Conservation (phyloP, 2,113 vertebrate species). For the Cyanocitta stelleri region DNA sequence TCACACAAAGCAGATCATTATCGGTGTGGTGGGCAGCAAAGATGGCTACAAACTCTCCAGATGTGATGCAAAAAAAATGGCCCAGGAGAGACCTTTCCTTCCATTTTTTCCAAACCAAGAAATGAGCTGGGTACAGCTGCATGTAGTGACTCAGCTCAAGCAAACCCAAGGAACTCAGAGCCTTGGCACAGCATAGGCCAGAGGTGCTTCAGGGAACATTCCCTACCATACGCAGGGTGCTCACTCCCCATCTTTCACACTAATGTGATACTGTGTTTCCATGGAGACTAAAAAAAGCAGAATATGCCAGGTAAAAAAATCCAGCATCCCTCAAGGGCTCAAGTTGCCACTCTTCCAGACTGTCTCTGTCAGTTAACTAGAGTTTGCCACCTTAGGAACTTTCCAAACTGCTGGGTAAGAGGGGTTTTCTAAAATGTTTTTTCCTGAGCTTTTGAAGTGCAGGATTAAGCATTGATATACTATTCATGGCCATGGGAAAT, state of each 20-base stretch:
- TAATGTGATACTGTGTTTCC: neutral
- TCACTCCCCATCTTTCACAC: neutral
- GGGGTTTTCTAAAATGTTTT: neutral
- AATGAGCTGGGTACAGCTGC: neutral
- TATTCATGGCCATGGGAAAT: neutral
- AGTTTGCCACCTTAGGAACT: neutral
- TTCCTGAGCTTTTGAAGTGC: neutral
- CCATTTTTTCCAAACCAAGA: neutral
- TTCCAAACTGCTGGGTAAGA: neutral
- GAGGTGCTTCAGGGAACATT: neutral
- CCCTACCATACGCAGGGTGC: fast-evolving
- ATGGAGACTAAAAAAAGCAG: neutral
- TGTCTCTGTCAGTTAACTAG: neutral
- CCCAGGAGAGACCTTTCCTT: neutral
- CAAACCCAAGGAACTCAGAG: neutral
- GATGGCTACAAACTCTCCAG: neutral
- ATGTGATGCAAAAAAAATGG: neutral
- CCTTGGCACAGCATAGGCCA: neutral
- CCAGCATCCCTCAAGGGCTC: neutral
- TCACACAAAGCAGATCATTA: neutral
- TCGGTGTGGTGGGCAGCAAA: fast-evolving
- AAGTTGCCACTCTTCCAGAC: neutral
- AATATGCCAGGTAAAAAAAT: neutral
- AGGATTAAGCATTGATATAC: neutral
- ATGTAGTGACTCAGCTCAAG: neutral